Percentiles rank a stretch among this genome's conserved stretches.
Evolutionary conservation across 2,797 vertebrate genomes (phyloP).

Genomic region (Xyrichtys novacula): DNA sequence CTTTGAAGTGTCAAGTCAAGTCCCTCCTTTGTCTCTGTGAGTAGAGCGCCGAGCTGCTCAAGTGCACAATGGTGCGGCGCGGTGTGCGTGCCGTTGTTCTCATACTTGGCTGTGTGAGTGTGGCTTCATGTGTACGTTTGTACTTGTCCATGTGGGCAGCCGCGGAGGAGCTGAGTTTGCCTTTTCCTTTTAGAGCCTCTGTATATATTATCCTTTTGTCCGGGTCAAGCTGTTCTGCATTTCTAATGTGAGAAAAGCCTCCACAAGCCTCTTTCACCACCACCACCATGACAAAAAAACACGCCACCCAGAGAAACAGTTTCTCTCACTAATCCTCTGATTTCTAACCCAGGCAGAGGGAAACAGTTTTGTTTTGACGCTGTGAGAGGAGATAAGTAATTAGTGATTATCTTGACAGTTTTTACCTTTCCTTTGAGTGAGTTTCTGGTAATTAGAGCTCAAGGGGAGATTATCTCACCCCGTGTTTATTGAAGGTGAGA

Average conservation of each 20-base stretch:
- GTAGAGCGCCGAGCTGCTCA: constrained; percentile 83
- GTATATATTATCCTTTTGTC: constrained; percentile 79
- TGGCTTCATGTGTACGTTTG: constrained; percentile 61
- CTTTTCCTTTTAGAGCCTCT: constrained; percentile 61
- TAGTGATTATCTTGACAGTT: constrained; percentile 47
- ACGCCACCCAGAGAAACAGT: constrained; percentile 59
- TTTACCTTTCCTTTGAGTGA: constrained; percentile 34
- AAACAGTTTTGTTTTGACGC: constrained; percentile 50
- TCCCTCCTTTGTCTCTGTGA: constrained; percentile 91
- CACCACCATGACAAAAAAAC: constrained; percentile 49
- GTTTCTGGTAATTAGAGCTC: constrained; percentile 45
- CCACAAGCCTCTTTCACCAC: constrained; percentile 57
- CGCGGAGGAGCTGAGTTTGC: constrained; percentile 61
- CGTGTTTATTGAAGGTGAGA: constrained; percentile 39
- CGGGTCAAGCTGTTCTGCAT: constrained; percentile 64
- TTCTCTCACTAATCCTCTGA: constrained; percentile 66
- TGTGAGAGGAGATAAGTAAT: constrained; percentile 49
- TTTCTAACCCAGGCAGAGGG: constrained; percentile 42
- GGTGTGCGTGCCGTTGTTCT: constrained; percentile 46
- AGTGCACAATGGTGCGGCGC: constrained; percentile 70
- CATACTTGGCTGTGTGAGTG: constrained; percentile 58
- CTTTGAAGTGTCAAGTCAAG: constrained; percentile 95
- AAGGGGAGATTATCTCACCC: constrained; percentile 19
- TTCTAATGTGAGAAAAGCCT: constrained; percentile 75
- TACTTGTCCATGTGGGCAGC: constrained; percentile 54